phyloP scores from a whole-genome alignment of 2,113 vertebrate species.

The Ctenomys sociabilis region DNA sequence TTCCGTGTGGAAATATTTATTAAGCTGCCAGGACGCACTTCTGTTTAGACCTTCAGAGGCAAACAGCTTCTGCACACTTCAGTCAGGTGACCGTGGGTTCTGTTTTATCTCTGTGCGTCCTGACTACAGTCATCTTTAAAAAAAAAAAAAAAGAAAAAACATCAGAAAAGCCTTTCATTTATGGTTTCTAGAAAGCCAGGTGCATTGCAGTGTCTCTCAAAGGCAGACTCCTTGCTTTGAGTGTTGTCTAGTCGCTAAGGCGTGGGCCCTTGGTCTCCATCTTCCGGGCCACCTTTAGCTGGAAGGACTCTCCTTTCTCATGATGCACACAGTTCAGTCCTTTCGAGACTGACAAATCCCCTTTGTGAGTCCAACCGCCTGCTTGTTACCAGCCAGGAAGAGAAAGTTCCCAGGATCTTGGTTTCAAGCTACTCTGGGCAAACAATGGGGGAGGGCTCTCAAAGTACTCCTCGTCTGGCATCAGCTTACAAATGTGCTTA shows the following conservation, averaged over 20 bases:
- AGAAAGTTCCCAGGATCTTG: conserved; percentile 68
- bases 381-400: conserved; percentile 65
- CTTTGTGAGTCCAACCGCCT: conserved; percentile 70
- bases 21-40: conserved; percentile 75
- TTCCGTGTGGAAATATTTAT: conserved; percentile 83
- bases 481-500: conserved; percentile 17
- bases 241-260: background rate
- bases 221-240: background rate
- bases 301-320: conserved; percentile 62
- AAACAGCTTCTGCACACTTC: conserved; percentile 79
- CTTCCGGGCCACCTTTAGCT: conserved; percentile 48
- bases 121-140: conserved; percentile 73
- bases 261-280: background rate
- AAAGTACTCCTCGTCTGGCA: background rate
- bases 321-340: conserved; percentile 74
- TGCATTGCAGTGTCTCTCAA: background rate
- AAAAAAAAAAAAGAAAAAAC: no score
- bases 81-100: conserved; percentile 76
- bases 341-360: conserved; percentile 74
- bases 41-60: conserved; percentile 80
- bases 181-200: conserved; percentile 65
- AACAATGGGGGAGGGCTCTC: background rate
- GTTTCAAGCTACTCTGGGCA: conserved; percentile 50
- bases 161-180: conserved; percentile 69
- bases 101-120: conserved; percentile 73